These are phyloP conservation scores for Aulostomus chinensis DNA, from an alignment of 2,797 vertebrate species.

Conservation along the genomic window DNA sequence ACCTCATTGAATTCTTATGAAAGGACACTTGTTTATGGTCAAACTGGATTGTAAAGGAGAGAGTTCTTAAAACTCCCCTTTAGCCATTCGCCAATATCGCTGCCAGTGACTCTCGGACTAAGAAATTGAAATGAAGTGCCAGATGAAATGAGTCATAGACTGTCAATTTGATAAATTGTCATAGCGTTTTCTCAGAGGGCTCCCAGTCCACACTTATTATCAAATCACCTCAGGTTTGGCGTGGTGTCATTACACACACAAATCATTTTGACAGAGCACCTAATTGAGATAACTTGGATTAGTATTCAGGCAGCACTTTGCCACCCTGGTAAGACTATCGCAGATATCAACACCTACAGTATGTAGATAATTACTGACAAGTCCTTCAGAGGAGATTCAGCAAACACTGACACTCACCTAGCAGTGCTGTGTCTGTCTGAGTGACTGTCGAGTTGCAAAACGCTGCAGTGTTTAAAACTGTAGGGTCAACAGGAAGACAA, in stretches of 20 bases:
- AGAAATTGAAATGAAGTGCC: constrained; percentile 52
- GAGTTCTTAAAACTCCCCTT: constrained; percentile 13
- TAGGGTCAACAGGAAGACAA: constrained; percentile 51
- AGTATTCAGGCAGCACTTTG: constrained; percentile 43
- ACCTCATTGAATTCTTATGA: neutral
- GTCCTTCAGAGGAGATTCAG: constrained; percentile 25
- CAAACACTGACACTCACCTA: constrained; percentile 10
- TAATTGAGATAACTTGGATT: constrained; percentile 61
- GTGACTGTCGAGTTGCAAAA: constrained; percentile 46
- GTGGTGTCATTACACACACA: constrained; percentile 57
- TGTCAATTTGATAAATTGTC: constrained; percentile 70
- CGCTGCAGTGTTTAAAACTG: constrained; percentile 43
- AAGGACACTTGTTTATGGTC: constrained; percentile 12
- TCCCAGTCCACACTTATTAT: constrained; percentile 61
- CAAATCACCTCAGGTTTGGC: constrained; percentile 66
- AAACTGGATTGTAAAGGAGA: constrained; percentile 10
- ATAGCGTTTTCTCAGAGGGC: constrained; percentile 54
- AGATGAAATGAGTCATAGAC: constrained; percentile 62
- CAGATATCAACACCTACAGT: constrained; percentile 47
- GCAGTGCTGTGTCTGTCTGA: constrained; percentile 40
- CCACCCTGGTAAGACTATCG: constrained; percentile 24
- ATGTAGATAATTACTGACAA: constrained; percentile 46
- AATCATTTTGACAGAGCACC: constrained; percentile 60
- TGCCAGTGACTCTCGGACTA: constrained; percentile 14
- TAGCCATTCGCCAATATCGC: constrained; percentile 3